phyloP scores from a whole-genome alignment of 2,113 vertebrate genomes.

The Nyctibius bracteatus region DNA sequence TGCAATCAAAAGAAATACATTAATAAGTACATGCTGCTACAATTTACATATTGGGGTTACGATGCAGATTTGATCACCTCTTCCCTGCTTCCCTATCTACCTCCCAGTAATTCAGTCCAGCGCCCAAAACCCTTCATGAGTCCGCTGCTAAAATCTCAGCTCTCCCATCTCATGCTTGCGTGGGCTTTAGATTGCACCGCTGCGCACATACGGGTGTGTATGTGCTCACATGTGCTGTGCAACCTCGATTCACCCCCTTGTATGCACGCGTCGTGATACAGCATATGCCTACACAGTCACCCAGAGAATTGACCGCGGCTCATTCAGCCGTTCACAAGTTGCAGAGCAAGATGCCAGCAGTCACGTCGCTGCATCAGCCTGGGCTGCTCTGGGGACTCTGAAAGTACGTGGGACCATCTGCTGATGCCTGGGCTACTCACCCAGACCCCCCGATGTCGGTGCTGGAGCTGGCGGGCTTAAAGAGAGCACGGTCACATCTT shows the following conservation, averaged over 20 bases:
- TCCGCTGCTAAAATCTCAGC: not conserved
- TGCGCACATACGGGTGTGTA: not conserved
- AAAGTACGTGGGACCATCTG: not conserved
- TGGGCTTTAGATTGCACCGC: not conserved
- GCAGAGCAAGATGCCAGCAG: not conserved
- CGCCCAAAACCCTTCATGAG: not conserved
- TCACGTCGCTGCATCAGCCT: fast-evolving
- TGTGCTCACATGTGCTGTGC: fast-evolving
- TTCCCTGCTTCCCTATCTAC: not conserved
- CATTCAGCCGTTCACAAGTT: not conserved
- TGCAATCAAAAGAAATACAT: not conserved
- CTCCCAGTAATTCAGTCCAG: not conserved
- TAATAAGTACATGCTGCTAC: not conserved
- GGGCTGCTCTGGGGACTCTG: not conserved
- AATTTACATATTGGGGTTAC: not conserved
- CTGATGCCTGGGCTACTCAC: not conserved
- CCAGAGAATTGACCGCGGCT: not conserved
- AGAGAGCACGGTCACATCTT: not conserved
- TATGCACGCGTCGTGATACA: not conserved
- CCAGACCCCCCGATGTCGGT: fast-evolving
- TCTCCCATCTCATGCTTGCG: not conserved
- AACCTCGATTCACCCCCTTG: not conserved
- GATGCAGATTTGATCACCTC: not conserved
- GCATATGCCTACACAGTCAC: not conserved
- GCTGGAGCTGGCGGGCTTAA: too few relatives aligned